Evolutionary conservation across 2,797 vertebrate genomes (phyloP), one percentile per base, ranked within the genome.

Genomic region (Arnoldichthys spilopterus): DNA sequence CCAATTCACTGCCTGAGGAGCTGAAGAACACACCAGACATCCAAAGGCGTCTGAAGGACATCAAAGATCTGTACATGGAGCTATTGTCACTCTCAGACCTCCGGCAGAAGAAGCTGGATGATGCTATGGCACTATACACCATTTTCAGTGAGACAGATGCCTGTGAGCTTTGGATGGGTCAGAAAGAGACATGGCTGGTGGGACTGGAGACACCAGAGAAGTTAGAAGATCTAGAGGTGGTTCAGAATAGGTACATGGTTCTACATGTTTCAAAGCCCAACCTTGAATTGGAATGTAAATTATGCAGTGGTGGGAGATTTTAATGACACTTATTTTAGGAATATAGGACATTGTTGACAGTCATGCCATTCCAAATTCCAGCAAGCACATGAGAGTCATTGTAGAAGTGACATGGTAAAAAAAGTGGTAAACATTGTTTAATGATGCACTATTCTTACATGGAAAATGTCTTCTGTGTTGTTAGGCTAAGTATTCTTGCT

Each of bases 181-280:
- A 97, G 89, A 99, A 99, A 86, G 96, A 97, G 92, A 98, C 96
- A 45, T 99, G 98, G 98, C 85, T 99, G 88, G 90, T 93, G 40
- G 93, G 92, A 13, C 90, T 96, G 84, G 95, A 98, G 66, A 96
- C 97, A 74, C 97, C 97, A 0, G 93, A 97, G 67, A 96, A 94
- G 0, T 89, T 98, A 89, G 98, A 99, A 86, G 98, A 99, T 83
- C 90, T 99, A 91, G 97, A 98, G 58, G 94, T 98, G 0, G 95
- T 97, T 0, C 96, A 98, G 87, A 98, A 96, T 88, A 97, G 98
- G 98, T 98, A 91, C 3, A 9, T 24, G 26, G 34, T 61, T 70
- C 13, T 22, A 12, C 22, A 68, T 73, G 22, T 77, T 74, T 20
- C 13, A 30, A 32, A 72, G 1, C 7, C n/a, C 20, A 72, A 59